Percentiles rank a stretch among this genome's conserved stretches.
Evolutionary conservation across 1,140 invertebrate species (phyloP).

Genomic region (Ectropis grisescens): DNA sequence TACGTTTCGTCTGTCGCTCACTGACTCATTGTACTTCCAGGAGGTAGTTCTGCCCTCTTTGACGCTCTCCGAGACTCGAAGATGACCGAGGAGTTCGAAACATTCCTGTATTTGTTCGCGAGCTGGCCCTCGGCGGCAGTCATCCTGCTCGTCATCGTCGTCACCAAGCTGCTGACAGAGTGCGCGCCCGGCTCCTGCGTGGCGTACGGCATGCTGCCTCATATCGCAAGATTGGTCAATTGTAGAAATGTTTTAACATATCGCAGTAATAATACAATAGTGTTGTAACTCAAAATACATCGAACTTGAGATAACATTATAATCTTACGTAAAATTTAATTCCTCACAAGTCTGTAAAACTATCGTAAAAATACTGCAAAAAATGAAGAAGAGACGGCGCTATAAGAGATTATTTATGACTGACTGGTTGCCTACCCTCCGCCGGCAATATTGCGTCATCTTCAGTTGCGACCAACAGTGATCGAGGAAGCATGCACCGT

Average conservation of each 20-base stretch:
- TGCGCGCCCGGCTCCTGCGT: conserved; percentile 74
- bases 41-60: conserved; percentile 24
- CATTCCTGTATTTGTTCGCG: conserved; percentile 21
- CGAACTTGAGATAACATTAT: too few species aligned
- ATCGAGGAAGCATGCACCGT: not conserved
- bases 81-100: conserved; percentile 35
- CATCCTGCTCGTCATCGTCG: conserved; percentile 37
- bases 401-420: not conserved
- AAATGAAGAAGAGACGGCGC: not conserved
- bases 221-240: conserved; percentile 73
- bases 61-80: conserved; percentile 25
- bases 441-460: too few species aligned
- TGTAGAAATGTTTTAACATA: too few species aligned
- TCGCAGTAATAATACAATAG: not conserved
- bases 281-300: too few species aligned
- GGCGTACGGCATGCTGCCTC: conserved; percentile 73
- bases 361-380: not conserved
- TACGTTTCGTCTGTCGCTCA: too few species aligned
- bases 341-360: too few species aligned
- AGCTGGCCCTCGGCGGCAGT: conserved; percentile 24
- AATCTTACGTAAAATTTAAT: too few species aligned
- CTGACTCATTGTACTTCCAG: too few species aligned
- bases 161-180: conserved; percentile 71
- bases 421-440: too few species aligned
- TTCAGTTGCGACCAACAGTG: too few species aligned